A percentile compares a stretch with the other conserved stretches of the same genome.
Conservation (phyloP, 2,113 vertebrate genomes). For the Calonectris borealis region DNA sequence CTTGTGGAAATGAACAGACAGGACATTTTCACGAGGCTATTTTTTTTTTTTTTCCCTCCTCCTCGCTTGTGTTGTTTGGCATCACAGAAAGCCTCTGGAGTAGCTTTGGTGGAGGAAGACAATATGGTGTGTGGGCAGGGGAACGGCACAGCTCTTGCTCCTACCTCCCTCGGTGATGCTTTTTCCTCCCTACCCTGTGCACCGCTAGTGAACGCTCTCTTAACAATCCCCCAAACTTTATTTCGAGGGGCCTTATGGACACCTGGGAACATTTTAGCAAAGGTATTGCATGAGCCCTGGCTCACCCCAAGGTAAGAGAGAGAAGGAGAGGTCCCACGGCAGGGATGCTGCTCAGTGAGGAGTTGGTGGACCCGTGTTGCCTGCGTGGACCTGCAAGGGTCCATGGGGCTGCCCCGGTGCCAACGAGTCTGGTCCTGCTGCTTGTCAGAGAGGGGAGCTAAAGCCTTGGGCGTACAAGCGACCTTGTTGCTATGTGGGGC, state of each 20-base stretch:
- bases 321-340: not conserved
- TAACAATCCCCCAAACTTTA: not conserved
- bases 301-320: not conserved
- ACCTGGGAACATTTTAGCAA: not conserved
- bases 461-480: not conserved
- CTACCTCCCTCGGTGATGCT: not conserved
- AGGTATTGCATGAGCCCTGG: not conserved
- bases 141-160: not conserved
- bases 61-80: not conserved
- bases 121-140: slow-evolving; percentile 55
- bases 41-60: not conserved
- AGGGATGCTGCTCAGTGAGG: not conserved
- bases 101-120: slow-evolving; percentile 36
- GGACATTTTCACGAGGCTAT: not conserved
- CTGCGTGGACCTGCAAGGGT: not conserved
- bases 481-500: not conserved
- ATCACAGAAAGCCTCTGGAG: slow-evolving; percentile 36
- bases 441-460: not conserved
- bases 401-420: not conserved
- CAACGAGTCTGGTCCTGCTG: not conserved
- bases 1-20: slow-evolving; percentile 56
- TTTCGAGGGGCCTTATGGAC: not conserved
- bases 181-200: not conserved
- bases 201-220: not conserved
- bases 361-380: rapidly evolving